Conservation (phyloP, 92 coral and sea anemone species). For the Epizoanthus rinbou region DNA sequence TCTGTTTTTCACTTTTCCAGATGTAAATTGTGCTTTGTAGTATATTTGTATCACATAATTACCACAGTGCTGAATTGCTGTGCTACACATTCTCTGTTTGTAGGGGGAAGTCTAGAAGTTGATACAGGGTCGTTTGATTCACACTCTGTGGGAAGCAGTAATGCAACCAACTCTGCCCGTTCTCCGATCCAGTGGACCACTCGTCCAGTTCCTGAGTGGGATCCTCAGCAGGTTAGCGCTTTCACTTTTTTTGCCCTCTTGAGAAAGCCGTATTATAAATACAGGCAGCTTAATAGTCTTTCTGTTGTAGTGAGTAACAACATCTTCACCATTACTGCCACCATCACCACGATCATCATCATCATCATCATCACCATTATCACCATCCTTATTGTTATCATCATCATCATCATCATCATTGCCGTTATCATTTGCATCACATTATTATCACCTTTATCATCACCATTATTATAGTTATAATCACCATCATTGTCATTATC, state of each 20-base stretch:
- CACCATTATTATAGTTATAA: too few species aligned
- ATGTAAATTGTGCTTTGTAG: too few species aligned
- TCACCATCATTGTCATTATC: too few species aligned
- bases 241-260: neutral
- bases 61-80: neutral
- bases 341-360: neutral
- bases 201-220: slow-evolving; percentile 77
- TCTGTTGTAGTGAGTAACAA: neutral
- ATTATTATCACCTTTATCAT: too few species aligned
- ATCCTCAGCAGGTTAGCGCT: slow-evolving; percentile 69
- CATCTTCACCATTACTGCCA: neutral
- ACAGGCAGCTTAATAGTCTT: neutral
- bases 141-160: slow-evolving; percentile 17
- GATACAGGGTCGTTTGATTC: slow-evolving; percentile 38
- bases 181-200: slow-evolving; percentile 65
- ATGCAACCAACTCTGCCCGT: slow-evolving; percentile 35
- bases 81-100: neutral
- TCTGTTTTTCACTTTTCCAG: too few species aligned
- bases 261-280: neutral
- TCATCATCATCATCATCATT: neutral
- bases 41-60: neutral
- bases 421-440: too few species aligned
- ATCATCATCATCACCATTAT: neutral
- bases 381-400: neutral
- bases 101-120: slow-evolving; percentile 31